Conservation (phyloP, 2,797 vertebrate genomes). For the Cyprinella venusta region DNA sequence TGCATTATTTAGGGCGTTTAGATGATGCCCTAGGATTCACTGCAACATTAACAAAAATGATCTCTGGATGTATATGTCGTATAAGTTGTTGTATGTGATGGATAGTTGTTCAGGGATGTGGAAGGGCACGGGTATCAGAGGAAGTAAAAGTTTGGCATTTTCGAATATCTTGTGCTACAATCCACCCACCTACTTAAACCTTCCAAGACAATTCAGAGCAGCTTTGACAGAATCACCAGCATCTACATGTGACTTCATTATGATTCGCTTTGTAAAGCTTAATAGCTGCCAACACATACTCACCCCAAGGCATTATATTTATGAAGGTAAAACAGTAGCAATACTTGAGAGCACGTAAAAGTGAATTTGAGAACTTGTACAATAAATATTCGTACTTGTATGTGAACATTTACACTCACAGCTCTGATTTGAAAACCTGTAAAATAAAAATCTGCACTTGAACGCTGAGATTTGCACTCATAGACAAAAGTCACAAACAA, state of each 20-base stretch:
- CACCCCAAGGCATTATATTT: slow-evolving; percentile 58
- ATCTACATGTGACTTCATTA: slow-evolving; percentile 62
- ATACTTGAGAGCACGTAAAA: no score
- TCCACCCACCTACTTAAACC: slow-evolving; percentile 28
- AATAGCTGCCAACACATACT: no score
- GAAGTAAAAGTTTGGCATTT: slow-evolving; percentile 60
- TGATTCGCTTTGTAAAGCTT: slow-evolving; percentile 40
- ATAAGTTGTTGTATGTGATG: neutral
- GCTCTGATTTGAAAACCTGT: no score
- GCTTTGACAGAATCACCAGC: slow-evolving; percentile 53
- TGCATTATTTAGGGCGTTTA: no score
- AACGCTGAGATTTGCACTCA: no score
- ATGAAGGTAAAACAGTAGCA: no score
- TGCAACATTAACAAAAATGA: neutral
- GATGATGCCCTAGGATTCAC: no score
- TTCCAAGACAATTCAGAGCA: neutral
- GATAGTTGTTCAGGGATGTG: neutral
- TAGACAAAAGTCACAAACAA: no score
- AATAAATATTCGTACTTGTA: no score
- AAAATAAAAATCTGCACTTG: no score
- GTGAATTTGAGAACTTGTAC: no score
- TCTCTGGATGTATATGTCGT: neutral
- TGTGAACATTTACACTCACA: no score
- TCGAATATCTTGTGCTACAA: slow-evolving; percentile 28
- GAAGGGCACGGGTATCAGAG: slow-evolving; percentile 52